Evolutionary conservation across 2,113 vertebrate genomes (phyloP).

Genomic region (Nymphicus hollandicus): DNA sequence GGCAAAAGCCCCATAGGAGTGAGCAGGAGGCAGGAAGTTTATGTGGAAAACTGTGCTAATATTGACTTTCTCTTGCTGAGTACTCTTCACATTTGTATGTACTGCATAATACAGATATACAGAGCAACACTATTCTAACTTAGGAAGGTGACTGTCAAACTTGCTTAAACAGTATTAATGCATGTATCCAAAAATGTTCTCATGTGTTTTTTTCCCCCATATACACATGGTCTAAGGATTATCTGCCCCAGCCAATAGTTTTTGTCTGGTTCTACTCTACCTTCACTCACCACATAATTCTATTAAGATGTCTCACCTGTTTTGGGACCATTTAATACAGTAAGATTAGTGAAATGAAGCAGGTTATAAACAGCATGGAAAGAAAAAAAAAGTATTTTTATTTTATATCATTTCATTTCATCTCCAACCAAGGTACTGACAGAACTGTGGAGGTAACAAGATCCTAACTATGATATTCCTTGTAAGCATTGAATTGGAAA

Average conservation of each 20-base stretch:
- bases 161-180: neutral
- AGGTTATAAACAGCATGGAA: neutral
- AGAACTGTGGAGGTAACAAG: neutral
- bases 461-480: neutral
- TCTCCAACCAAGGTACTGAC: neutral
- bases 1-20: neutral
- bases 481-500: neutral
- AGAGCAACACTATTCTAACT: neutral
- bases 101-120: neutral
- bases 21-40: neutral
- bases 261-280: neutral
- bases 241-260: neutral
- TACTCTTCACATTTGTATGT: neutral
- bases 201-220: rapidly evolving
- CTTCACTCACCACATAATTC: neutral
- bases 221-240: neutral
- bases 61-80: neutral
- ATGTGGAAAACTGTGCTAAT: neutral
- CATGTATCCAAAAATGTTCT: neutral
- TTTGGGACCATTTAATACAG: neutral
- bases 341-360: neutral
- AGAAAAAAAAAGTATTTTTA: neutral
- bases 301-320: neutral
- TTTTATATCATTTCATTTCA: neutral
- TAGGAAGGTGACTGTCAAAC: neutral